Evolutionary conservation across 2,113 vertebrate species (phyloP).

Genomic region (Perca flavescens): DNA sequence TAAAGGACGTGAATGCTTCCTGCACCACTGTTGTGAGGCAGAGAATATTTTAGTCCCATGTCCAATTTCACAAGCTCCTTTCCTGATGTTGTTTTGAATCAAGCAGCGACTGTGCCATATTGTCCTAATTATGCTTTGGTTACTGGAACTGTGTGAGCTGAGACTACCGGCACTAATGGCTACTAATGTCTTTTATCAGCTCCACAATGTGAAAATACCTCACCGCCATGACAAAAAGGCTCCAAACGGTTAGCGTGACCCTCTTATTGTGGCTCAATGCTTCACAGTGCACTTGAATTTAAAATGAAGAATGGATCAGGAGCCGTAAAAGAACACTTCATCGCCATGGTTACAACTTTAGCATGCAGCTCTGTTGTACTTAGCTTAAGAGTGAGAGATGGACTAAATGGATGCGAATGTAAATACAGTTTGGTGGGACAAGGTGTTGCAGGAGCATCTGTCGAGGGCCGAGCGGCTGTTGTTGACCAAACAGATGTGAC

Average conservation of each 20-base stretch:
- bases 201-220: constrained; percentile 18
- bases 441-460: constrained; percentile 61
- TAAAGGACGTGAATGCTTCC: background rate
- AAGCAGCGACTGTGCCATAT: constrained; percentile 2
- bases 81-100: background rate
- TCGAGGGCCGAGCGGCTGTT: constrained; percentile 43
- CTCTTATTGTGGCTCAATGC: constrained; percentile 41
- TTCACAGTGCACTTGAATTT: constrained; percentile 52
- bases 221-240: constrained; percentile 10
- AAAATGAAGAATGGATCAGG: constrained; percentile 52
- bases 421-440: constrained; percentile 76
- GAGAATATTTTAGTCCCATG: background rate
- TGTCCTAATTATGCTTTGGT: constrained; percentile 32
- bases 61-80: constrained; percentile 9
- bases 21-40: background rate
- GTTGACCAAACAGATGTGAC: constrained; percentile 37
- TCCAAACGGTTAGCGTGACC: constrained; percentile 2
- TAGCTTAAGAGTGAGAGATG: constrained; percentile 70
- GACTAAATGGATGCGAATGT: constrained; percentile 82
- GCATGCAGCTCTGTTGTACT: constrained; percentile 52
- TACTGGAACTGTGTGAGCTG: constrained; percentile 14
- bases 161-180: constrained; percentile 1
- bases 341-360: constrained; percentile 45
- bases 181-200: constrained; percentile 16
- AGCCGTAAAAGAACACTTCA: constrained; percentile 66